Base-by-base conservation (phyloP, 2,113 vertebrate species). In the Vicugna pacos region DNA sequence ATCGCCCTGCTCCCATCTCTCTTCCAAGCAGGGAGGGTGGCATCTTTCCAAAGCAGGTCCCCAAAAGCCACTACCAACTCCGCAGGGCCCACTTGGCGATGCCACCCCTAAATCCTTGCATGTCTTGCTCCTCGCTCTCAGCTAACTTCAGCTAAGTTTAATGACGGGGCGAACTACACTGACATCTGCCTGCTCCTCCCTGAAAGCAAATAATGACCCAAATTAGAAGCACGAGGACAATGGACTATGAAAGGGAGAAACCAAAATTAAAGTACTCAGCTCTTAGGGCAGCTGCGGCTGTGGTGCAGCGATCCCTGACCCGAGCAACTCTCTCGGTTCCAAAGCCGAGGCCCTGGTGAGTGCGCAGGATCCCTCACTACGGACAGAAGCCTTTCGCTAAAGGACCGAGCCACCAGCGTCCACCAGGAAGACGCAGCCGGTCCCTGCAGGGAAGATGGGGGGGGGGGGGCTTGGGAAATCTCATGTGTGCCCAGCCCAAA, bases 271-370 rank as follows among this genome's bases (percentile, higher is more conserved):
- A 88, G 62, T 10, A 32, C 16, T 26, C 14, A 30, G 72, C 12
- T 93, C 90, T n/a, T 46, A 60, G 32, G 3, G 80, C 69, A 58
- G 54, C 50, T 24, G 12, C 0, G 24, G 35, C n/a, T 83, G 60
- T 30, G 52, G 24, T 70, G 84, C 84, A 13, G 19, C 58, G 62
- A 93, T 75, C 42, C 17, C 0, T 64, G 80, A 90, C 1, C 42
- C 0, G 0, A 58, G 42, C 62, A 69, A 12, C 75, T 91, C 50
- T 58, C 42, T 19, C 1, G 15, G 35, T 54, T 82, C 42, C 6
- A 5, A 65, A 65, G 79, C 48, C 20, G 2, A 48, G 62, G 56
- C 32, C 58, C 48, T 8, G 76, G 38, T 6, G 91, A 85, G 20
- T 1, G 52, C 6, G 8, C 6, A 3, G 15, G 14, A 9, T 17